These are phyloP conservation scores for Lucilia sericata DNA, from an alignment of 1,140 invertebrate genomes.

Conservation along the genomic window DNA sequence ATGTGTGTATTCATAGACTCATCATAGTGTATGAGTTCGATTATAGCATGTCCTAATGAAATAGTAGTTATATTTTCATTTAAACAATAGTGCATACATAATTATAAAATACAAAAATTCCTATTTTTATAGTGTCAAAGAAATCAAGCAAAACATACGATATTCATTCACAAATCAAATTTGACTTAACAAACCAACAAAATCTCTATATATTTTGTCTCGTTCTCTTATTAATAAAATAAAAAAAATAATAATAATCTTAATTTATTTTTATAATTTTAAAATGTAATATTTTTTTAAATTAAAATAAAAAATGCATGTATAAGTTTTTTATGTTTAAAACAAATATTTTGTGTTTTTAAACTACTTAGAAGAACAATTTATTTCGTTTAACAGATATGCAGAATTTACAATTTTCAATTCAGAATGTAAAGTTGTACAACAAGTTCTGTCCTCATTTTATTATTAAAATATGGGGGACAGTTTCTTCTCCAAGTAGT, in stretches of 20 bases:
- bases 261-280: constrained; percentile 45
- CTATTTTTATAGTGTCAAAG: constrained; percentile 42
- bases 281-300: constrained; percentile 40
- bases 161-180: constrained; percentile 34
- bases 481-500: too few relatives aligned
- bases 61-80: not conserved
- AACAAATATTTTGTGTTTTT: not conserved
- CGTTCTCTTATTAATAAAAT: constrained; percentile 38
- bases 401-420: too few relatives aligned
- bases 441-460: too few relatives aligned
- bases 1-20: too few relatives aligned
- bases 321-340: constrained; percentile 2
- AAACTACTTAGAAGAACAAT: too few relatives aligned
- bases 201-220: constrained; percentile 21
- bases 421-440: too few relatives aligned
- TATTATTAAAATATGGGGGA: too few relatives aligned
- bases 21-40: too few relatives aligned
- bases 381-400: too few relatives aligned
- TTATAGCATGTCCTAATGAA: not conserved
- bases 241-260: not conserved
- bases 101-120: constrained; percentile 31
- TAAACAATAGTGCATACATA: not conserved
- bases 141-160: not conserved
- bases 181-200: not conserved
- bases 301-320: constrained; percentile 26